phyloP scores from a whole-genome alignment of 2,113 vertebrate genomes.

The Polypterus senegalus region DNA sequence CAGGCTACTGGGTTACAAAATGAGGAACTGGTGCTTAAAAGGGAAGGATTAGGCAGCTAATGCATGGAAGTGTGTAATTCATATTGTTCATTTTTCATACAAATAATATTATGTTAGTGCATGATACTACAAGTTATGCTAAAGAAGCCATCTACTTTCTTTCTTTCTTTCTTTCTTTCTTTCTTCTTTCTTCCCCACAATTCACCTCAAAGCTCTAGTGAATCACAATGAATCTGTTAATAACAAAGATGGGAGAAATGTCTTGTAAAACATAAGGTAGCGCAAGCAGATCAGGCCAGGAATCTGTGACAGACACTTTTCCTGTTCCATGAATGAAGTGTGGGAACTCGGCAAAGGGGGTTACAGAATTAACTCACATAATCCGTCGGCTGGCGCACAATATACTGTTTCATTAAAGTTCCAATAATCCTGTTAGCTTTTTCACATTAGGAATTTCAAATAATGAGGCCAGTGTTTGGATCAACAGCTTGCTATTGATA shows the following conservation, averaged over 20 bases:
- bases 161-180: neutral
- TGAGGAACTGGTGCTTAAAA: no score
- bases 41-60: no score
- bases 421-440: slow-evolving; percentile 11
- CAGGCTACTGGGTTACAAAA: no score
- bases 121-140: no score
- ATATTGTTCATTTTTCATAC: neutral
- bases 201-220: no score
- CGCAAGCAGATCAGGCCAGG: neutral
- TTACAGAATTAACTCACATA: neutral
- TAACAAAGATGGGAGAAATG: neutral
- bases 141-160: neutral
- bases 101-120: neutral
- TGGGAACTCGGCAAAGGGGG: neutral
- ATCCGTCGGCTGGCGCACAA: neutral
- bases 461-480: slow-evolving; percentile 8
- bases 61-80: no score
- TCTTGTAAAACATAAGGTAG: neutral
- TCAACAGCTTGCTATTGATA: neutral
- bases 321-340: neutral
- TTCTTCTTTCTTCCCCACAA: no score
- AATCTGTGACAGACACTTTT: neutral
- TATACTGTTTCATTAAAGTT: slow-evolving; percentile 11
- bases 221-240: neutral
- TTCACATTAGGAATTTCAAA: slow-evolving; percentile 16